A percentile compares a stretch with the other conserved stretches of the same genome.
phyloP scores from a whole-genome alignment of 2,888 invertebrate species.

The Caenorhabditis wallacei region DNA sequence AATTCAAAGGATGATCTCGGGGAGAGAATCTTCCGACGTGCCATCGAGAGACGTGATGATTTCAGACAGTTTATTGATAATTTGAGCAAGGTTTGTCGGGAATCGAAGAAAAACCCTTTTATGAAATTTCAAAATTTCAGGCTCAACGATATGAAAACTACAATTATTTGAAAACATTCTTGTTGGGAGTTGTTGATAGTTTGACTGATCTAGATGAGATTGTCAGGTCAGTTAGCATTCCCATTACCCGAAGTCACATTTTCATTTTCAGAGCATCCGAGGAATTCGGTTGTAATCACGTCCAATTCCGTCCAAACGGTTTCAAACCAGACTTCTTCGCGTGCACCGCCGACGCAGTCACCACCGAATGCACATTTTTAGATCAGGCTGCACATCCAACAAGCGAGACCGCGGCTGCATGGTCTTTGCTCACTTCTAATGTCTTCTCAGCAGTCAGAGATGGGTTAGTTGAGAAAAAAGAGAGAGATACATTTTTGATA shows the following conservation, averaged over 20 bases:
- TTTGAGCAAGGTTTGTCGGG: slow-evolving; percentile 56
- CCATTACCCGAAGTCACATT: too few relatives aligned
- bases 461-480: slow-evolving; percentile 46
- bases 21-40: slow-evolving; percentile 77
- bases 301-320: slow-evolving; percentile 71
- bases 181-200: slow-evolving; percentile 71
- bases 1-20: slow-evolving; percentile 80
- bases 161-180: slow-evolving; percentile 73
- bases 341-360: slow-evolving; percentile 78
- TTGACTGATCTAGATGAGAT: slow-evolving; percentile 72
- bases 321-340: slow-evolving; percentile 80
- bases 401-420: slow-evolving; percentile 78
- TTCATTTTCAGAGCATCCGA: slow-evolving; percentile 59
- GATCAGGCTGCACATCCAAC: slow-evolving; percentile 78
- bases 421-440: slow-evolving; percentile 74
- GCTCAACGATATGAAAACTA: slow-evolving; percentile 70
- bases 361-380: slow-evolving; percentile 80
- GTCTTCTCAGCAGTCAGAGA: slow-evolving; percentile 77
- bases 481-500: background rate
- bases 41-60: slow-evolving; percentile 75
- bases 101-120: background rate
- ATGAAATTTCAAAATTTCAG: background rate
- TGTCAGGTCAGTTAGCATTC: slow-evolving; percentile 20
- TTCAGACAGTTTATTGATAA: slow-evolving; percentile 74
- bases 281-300: slow-evolving; percentile 76